phyloP scores from a whole-genome alignment of 2,797 vertebrate species.

The Falco rusticolus region DNA sequence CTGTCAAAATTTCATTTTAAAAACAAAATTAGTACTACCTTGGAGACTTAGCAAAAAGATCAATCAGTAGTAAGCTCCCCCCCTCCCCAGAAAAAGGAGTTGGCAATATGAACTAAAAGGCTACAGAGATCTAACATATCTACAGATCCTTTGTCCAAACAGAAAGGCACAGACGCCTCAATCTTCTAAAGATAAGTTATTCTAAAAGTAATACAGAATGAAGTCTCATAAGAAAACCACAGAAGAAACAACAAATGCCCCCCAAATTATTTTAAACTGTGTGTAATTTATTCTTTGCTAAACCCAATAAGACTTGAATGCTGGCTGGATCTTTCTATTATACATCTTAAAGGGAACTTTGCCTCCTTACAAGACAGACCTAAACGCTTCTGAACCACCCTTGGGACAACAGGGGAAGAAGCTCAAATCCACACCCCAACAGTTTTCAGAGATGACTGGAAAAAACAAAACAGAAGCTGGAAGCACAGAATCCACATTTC shows the following conservation, averaged over 20 bases:
- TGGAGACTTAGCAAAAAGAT: background rate
- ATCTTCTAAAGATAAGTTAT: background rate
- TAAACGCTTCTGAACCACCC: background rate
- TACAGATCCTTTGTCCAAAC: background rate
- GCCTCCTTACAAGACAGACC: background rate
- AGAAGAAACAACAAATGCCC: background rate
- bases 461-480: background rate
- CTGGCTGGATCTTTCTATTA: background rate
- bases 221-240: background rate
- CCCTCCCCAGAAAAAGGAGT: background rate
- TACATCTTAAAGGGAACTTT: background rate
- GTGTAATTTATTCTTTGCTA: background rate
- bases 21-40: background rate
- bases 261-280: background rate
- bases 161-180: background rate
- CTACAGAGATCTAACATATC: background rate
- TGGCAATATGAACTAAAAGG: background rate
- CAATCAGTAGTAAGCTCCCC: background rate
- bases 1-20: background rate
- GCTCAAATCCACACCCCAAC: background rate
- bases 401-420: background rate
- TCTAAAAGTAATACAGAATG: constrained; percentile 3
- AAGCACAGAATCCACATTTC: background rate
- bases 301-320: background rate
- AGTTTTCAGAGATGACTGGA: background rate